Evolutionary conservation across 2,888 invertebrate genomes (phyloP), one percentile per base, ranked within the genome.

Genomic region (Bugulina stolonifera): DNA sequence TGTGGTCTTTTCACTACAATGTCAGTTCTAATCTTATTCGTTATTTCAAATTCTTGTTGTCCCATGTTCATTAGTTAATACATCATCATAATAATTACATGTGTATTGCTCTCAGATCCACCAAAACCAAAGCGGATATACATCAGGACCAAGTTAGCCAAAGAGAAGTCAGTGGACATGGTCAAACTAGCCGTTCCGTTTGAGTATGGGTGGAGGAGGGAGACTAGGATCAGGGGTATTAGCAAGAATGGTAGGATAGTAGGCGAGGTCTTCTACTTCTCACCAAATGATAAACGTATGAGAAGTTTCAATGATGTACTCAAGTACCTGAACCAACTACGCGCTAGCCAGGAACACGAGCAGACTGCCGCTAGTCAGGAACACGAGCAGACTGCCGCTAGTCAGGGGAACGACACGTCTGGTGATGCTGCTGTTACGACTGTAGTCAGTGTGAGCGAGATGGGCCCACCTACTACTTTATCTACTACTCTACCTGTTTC

Each of bases 261-360:
- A 3, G 83, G 97, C n/a, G 96, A 97, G 81, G 96, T 98, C 69
- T 89, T 90, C 73, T 98, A 98, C 85, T 89, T 90, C 75, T 88
- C 89, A 69, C 90, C 90, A 0, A 89, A 88, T 80, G 89, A 89
- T 54, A 88, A 88, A 78, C 87, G 87, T 73, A 87, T 90, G 79
- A 87, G 87, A 76, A 88, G 87, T 76, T 88, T 88, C 80, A 86
- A 88, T 1, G 90, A 90, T 81, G 87, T 89, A 69, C 81, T 79
- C 78, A 78, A 80, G 77, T 81, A 82, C 76, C 14, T 18, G 23
- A 27, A 54, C 54, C 35, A 22, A 27, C 32, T 64, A 10, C 27
- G 27, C 10, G 64, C 22, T 3, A 64, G 32, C 5, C 5, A 64
- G 3, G 27, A 32, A 64, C 29, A 27, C 25, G 23, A 5, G 22